A percentile compares a stretch with the other conserved stretches of the same genome.
These are phyloP conservation scores for Sorex maritimensis DNA, from an alignment of 2,797 vertebrate genomes.

Conservation along the genomic window DNA sequence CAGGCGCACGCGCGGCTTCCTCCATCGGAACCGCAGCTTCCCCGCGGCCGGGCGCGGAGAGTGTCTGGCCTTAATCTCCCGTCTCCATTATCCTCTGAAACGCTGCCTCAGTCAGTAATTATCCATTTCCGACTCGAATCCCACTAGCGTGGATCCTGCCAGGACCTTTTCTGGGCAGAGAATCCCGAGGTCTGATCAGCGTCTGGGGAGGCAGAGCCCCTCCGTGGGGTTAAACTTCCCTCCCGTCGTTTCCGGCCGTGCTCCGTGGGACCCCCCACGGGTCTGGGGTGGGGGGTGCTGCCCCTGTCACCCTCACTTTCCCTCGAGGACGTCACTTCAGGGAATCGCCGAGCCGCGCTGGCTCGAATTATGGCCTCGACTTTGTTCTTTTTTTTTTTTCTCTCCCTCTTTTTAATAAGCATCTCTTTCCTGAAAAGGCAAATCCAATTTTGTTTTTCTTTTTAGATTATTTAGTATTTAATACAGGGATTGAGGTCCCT, in stretches of 20 bases:
- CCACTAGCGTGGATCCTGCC: slow-evolving; percentile 72
- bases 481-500: slow-evolving; percentile 83
- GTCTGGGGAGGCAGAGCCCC: slow-evolving; percentile 71
- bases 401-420: slow-evolving; percentile 73
- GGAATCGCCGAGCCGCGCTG: slow-evolving; percentile 77
- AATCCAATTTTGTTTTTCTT: slow-evolving; percentile 86
- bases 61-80: slow-evolving; percentile 48
- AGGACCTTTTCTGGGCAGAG: slow-evolving; percentile 80
- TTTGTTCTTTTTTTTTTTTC: slow-evolving; percentile 55
- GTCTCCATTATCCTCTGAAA: slow-evolving; percentile 35
- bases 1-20: background rate
- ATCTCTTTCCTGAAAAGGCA: slow-evolving; percentile 84
- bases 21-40: slow-evolving; percentile 46
- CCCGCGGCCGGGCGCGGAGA: background rate
- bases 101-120: slow-evolving; percentile 45
- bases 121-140: slow-evolving; percentile 78
- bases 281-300: background rate
- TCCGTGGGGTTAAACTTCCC: slow-evolving; percentile 66
- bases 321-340: slow-evolving; percentile 75
- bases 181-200: slow-evolving; percentile 67
- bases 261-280: background rate
- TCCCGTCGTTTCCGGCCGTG: slow-evolving; percentile 55
- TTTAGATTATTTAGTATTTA: slow-evolving; percentile 87
- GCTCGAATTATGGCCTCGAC: slow-evolving; percentile 80
- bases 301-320: slow-evolving; percentile 58